Percentiles rank a stretch among this genome's conserved stretches.
phyloP scores from a whole-genome alignment of 2,113 vertebrate genomes.

The Nyctibius bracteatus region DNA sequence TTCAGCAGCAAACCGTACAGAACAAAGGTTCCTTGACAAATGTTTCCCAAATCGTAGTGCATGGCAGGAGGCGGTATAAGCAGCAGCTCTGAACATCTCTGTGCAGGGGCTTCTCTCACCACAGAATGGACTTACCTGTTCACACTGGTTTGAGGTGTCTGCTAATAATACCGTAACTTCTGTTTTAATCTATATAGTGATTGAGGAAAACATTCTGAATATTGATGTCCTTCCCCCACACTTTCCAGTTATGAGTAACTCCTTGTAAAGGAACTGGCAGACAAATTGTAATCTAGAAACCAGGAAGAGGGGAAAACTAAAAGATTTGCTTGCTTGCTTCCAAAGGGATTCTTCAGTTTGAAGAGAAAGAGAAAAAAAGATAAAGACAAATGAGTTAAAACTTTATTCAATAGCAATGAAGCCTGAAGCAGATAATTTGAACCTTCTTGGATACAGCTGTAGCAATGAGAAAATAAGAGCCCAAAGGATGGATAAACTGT shows the following conservation, averaged over 20 bases:
- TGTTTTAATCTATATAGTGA: neutral
- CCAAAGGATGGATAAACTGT: slow-evolving; percentile 39
- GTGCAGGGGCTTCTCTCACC: neutral
- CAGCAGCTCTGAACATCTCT: neutral
- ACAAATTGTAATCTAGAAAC: neutral
- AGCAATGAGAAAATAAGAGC: slow-evolving; percentile 42
- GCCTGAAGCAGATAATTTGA: slow-evolving; percentile 33
- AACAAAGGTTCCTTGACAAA: neutral
- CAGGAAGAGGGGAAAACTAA: neutral
- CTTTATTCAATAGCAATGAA: slow-evolving; percentile 37
- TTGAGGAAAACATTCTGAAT: neutral
- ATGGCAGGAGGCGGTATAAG: neutral
- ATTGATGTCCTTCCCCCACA: neutral
- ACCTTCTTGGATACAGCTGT: neutral
- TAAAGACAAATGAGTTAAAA: neutral
- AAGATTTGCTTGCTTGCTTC: neutral
- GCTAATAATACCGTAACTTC: neutral
- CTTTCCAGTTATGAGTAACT: neutral
- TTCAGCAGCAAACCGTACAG: neutral
- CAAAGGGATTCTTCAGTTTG: neutral
- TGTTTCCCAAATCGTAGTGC: neutral
- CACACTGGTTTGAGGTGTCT: neutral
- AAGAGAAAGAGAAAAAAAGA: neutral
- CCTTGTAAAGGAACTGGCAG: neutral
- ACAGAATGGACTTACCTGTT: neutral